Base-by-base conservation (phyloP, 2,113 vertebrate genomes). In the Saccopteryx bilineata region DNA sequence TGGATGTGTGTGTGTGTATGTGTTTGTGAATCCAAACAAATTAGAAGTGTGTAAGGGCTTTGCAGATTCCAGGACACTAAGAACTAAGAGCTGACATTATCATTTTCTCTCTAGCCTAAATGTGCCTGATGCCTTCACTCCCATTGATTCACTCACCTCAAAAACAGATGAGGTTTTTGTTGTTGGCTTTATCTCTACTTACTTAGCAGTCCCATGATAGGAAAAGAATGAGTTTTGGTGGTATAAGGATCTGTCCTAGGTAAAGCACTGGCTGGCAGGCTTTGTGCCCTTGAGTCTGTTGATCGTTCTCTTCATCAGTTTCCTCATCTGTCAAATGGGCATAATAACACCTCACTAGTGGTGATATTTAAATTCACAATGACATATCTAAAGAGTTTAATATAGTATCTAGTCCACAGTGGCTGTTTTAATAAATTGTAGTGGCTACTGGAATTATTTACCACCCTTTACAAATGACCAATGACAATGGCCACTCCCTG, bases 291-390 rank as follows among this genome's bases (percentile, higher is more conserved):
- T 84, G 9, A 23, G 31, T 54, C 91, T 93, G 63, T 39, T 65
- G 46, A 91, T 69, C 31, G 96, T 33, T n/a, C 87, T 93, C 21
- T 78, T 39, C 5, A 26, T 94, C 21, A 68, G 3, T 48, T 94
- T 92, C 83, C 39, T 87, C 23, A 18, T 83, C n/a, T 4, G 2
- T 56, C 85, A 90, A 68, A 13, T 52, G 0, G 9, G 95, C 7
- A 84, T 89, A 66, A 50, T 75, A 26, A 18, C 9, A 50, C 19
- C 72, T 52, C 2, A 2, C 52, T 7, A 48, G 63, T 31, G 58
- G 6, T 60, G 13, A 58, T 48, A 60, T 28, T 82, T 87, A 26
- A 90, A 80, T 86, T 93, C 15, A 87, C 56, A 65, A 26, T 79
- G 46, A 54, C 56, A 56, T 69, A 85, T 26, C 26, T 28, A n/a